A percentile compares a stretch with the other conserved stretches of the same genome.
Evolutionary conservation across 2,113 vertebrate species (phyloP).

Genomic region (Cacatua alba): DNA sequence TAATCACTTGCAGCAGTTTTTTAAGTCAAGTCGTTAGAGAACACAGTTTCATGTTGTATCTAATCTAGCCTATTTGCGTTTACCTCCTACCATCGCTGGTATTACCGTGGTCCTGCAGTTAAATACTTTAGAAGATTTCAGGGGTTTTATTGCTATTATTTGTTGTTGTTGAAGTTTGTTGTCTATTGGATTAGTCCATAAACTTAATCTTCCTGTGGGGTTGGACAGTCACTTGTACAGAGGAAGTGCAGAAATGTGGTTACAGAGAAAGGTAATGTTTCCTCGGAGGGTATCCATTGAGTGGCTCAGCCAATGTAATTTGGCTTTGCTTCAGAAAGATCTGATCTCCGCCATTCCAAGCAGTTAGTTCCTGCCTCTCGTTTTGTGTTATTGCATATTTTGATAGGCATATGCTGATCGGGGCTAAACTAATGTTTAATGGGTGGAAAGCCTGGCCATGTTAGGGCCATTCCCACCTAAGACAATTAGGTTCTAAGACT

Average conservation of each 20-base stretch:
- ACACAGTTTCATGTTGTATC: background rate
- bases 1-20: background rate
- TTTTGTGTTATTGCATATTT: background rate
- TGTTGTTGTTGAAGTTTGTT: background rate
- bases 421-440: background rate
- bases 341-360: background rate
- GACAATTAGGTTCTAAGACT: too few species aligned
- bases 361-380: background rate
- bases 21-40: background rate
- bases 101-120: background rate
- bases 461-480: background rate
- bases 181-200: background rate
- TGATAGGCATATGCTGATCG: background rate
- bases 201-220: background rate
- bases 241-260: background rate
- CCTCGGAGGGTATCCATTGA: rapidly evolving
- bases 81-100: background rate
- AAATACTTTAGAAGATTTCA: background rate
- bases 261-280: background rate
- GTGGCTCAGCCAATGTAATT: background rate
- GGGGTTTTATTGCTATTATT: background rate
- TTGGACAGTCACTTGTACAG: background rate
- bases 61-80: background rate
- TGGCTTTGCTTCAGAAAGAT: background rate
- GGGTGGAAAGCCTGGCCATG: background rate